phyloP scores from a whole-genome alignment of 2,888 invertebrate species.

The Tachystola acroxantha region DNA sequence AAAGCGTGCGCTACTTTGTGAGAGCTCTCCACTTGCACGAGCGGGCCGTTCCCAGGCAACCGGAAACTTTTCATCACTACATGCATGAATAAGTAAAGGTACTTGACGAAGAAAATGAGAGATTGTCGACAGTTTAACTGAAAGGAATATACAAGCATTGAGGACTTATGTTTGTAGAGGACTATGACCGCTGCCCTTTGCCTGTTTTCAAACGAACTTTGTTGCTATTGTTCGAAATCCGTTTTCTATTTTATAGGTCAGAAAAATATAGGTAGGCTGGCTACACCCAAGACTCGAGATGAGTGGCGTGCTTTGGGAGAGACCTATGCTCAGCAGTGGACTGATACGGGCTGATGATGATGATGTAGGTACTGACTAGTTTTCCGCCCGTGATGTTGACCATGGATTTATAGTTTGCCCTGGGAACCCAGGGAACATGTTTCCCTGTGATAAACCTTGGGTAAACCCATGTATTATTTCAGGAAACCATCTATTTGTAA shows the following conservation, averaged over 20 bases:
- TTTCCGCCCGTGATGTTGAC: too few relatives aligned
- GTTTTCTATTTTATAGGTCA: slow-evolving; percentile 25
- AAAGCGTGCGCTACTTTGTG: slow-evolving; percentile 22
- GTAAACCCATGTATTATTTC: too few relatives aligned
- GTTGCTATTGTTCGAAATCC: slow-evolving; percentile 27
- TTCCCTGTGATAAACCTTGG: too few relatives aligned
- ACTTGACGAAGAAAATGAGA: slow-evolving; percentile 47
- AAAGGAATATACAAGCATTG: slow-evolving; percentile 30
- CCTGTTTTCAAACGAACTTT: slow-evolving; percentile 15
- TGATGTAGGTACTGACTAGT: too few relatives aligned
- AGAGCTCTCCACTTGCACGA: slow-evolving; percentile 24
- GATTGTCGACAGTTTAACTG: slow-evolving; percentile 43
- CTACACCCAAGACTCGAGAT: too few relatives aligned
- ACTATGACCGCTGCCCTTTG: slow-evolving; percentile 13
- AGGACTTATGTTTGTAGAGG: slow-evolving; percentile 35
- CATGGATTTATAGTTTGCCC: too few relatives aligned
- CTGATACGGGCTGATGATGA: too few relatives aligned
- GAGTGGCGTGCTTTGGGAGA: too few relatives aligned
- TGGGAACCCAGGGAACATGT: too few relatives aligned
- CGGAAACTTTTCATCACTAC: slow-evolving; percentile 30
- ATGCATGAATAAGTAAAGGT: slow-evolving; percentile 49
- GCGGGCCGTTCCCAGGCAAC: slow-evolving; percentile 22
- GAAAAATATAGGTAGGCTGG: slow-evolving; percentile 25
- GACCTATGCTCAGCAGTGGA: too few relatives aligned
- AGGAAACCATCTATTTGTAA: too few relatives aligned